Evolutionary conservation across 1,140 invertebrate genomes (phyloP), one percentile per base, ranked within the genome.

Genomic region (Melipona quadrifasciata): DNA sequence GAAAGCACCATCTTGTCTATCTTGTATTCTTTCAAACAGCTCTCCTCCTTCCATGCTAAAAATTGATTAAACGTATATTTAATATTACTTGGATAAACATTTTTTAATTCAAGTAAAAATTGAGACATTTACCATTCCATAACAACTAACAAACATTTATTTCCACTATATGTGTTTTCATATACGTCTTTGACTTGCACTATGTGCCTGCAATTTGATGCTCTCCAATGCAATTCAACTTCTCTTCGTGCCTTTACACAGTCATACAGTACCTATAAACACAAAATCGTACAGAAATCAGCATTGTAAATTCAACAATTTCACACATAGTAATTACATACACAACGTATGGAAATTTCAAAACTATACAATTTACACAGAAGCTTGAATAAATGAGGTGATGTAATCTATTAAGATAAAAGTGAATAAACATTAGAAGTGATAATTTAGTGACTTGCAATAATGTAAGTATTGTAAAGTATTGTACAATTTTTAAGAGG

Each of bases 1-100:
- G 93, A 99, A 99, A 64, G 98, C 98, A 68, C 97, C 97, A 90
- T 99, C 98, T 84, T 97, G 97, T 91, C 98, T 96, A 79, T 99
- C 98, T 95, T 99, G 98, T 94, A 99, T 99, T 92, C 98, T 96
- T 92, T 98, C 98, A 94, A 99, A 99, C 55, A 99, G 95, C 94
- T 99, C 99, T 6, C 99, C 99, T 67, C 99, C 99, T 93, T 99
- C 98, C 98, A 99, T 99, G 93, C 98, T 98, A 87, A 80, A 89
- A 71, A 77, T 39, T 47, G 21, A 57, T 87, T 71, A 34, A 65
- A 82, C 12, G n/a, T 65, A 16, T 55, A 70, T 75, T 65, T 72
- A 17, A 53, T 27, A 71, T 47, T 0, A 16, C 16, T n/a, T 47
- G 58, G 31, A 47, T 58, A 19, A 24, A 27, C 27, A 70, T 57